Evolutionary conservation across 2,113 vertebrate genomes (phyloP), one percentile per base, ranked within the genome.

Genomic region (Atrichornis clamosus): DNA sequence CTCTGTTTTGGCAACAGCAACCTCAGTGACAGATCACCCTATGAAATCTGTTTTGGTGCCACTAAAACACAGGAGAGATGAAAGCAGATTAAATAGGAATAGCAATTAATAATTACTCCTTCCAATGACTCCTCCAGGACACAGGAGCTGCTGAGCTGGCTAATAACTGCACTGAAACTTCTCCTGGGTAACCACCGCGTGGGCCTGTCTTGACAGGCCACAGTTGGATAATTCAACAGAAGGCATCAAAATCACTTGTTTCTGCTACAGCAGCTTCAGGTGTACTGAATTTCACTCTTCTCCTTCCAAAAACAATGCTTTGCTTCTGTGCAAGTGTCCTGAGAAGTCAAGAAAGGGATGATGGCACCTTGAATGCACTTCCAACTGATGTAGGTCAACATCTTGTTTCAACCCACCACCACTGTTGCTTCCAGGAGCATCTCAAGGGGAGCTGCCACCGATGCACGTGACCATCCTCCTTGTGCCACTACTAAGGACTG

Each of bases 91-190:
- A 62, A 69, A 91, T 84, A 67, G n/a, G 21, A 83, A 67, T 3
- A 33, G 55, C 74, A 83, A 85, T 75, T 90, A 86, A 22, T 30
- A 82, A 88, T 82, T 95, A 82, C 37, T 74, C 30, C 67, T 63
- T 62, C 56, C 72, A 81, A 64, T 24, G 53, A 65, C 65, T 85
- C 55, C 63, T 84, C 41, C 74, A 84, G 56, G 64, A 70, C 30
- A 42, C 49, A 67, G 41, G 35, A 93, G 35, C 55, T 96, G 90
- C 94, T 95, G 90, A 96, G 76, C 73, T 68, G 84, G 88, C 69
- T 44, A 47, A 87, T 64, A 41, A 41, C 47, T 89, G 78, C 80
- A 81, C 37, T 68, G 52, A 63, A 72, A 75, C 49, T 90, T 47
- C 17, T 39, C 16, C 68, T 22, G 11, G 3, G 42, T 53, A 90